These are phyloP conservation scores for Macaria liturata DNA, from an alignment of 2,888 invertebrate genomes.

Conservation along the genomic window DNA sequence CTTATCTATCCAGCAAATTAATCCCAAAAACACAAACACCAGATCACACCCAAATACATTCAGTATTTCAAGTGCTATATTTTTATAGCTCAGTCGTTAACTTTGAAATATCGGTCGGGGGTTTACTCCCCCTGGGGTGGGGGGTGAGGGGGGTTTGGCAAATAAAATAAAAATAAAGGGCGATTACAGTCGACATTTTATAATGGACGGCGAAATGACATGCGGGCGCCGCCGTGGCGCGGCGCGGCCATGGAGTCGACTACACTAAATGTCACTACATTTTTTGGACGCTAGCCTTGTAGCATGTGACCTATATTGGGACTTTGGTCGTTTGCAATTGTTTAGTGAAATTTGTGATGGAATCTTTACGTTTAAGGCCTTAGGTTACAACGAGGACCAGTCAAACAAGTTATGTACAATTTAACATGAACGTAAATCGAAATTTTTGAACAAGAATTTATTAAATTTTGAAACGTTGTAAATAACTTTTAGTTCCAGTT, in stretches of 20 bases:
- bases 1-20: slow-evolving; percentile 24
- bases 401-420: too few relatives aligned
- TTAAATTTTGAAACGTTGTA: too few relatives aligned
- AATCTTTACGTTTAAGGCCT: too few relatives aligned
- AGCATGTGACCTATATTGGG: not conserved
- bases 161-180: slow-evolving; percentile 82
- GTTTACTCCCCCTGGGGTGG: slow-evolving; percentile 21
- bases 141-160: slow-evolving; percentile 58
- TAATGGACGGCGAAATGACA: slow-evolving; percentile 80
- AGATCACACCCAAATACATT: slow-evolving; percentile 55
- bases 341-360: too few relatives aligned
- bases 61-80: slow-evolving; percentile 72
- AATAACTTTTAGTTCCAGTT: too few relatives aligned
- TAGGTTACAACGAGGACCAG: too few relatives aligned
- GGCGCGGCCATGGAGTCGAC: slow-evolving; percentile 29
- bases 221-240: slow-evolving; percentile 74
- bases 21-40: slow-evolving; percentile 38
- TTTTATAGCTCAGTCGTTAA: slow-evolving; percentile 79
- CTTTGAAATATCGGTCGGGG: slow-evolving; percentile 77
- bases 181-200: slow-evolving; percentile 81
- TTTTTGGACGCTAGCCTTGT: slow-evolving; percentile 5
- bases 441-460: too few relatives aligned
- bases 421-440: too few relatives aligned
- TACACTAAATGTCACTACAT: slow-evolving; percentile 41
- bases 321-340: not conserved